phyloP scores from a whole-genome alignment of 2,113 vertebrate species.

The Corythoichthys haematopterus region DNA sequence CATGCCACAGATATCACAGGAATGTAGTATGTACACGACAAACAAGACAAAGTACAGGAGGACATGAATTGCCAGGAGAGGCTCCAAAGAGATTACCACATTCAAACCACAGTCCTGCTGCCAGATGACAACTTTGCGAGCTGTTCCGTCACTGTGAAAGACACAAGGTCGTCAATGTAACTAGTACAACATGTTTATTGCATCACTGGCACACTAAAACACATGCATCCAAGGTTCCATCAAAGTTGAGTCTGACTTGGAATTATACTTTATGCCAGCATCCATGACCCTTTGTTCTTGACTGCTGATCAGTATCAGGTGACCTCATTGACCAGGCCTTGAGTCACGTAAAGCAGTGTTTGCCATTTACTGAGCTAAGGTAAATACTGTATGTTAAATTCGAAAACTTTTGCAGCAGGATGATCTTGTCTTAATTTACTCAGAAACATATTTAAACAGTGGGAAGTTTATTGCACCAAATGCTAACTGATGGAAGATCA shows the following conservation, averaged over 20 bases:
- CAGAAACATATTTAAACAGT: neutral
- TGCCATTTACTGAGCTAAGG: neutral
- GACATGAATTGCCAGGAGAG: slow-evolving; percentile 1
- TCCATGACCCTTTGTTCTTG: slow-evolving; percentile 5
- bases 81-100: slow-evolving; percentile 40
- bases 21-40: slow-evolving; percentile 1
- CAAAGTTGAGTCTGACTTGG: neutral
- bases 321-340: slow-evolving; percentile 10
- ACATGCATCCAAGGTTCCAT: slow-evolving; percentile 6
- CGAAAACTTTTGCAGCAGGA: neutral
- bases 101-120: slow-evolving; percentile 46
- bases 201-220: slow-evolving; percentile 26
- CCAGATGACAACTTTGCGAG: slow-evolving; percentile 44
- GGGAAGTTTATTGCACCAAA: neutral
- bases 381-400: neutral
- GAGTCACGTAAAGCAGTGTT: slow-evolving; percentile 9
- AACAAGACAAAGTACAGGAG: neutral
- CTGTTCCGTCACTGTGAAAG: slow-evolving; percentile 46
- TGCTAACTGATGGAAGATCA: too few relatives aligned
- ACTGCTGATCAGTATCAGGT: slow-evolving; percentile 14
- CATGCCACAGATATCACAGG: slow-evolving; percentile 6
- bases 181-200: slow-evolving; percentile 47
- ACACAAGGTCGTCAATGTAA: slow-evolving; percentile 50
- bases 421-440: neutral
- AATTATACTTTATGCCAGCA: neutral